Percentiles rank a stretch among this genome's conserved stretches.
phyloP scores from a whole-genome alignment of 2,113 vertebrate species.

The Lagenorhynchus albirostris region DNA sequence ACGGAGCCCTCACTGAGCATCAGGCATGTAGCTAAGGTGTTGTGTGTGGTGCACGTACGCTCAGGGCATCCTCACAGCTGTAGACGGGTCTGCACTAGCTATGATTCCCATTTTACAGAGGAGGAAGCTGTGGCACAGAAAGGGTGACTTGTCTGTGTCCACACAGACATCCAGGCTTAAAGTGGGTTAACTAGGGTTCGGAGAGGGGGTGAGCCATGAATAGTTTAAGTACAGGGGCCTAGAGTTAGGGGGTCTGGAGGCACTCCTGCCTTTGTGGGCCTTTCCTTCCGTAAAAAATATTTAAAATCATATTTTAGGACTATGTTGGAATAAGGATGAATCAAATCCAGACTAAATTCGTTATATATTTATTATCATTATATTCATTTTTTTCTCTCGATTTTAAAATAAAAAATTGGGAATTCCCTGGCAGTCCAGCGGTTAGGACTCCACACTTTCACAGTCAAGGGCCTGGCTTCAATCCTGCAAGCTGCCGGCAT shows the following conservation, averaged over 20 bases:
- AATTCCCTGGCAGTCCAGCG: no score
- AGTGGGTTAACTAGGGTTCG: background rate
- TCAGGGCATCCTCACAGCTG: background rate
- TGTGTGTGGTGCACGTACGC: rapidly evolving
- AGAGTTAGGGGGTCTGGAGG: background rate
- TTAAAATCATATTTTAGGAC: background rate
- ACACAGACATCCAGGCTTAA: background rate
- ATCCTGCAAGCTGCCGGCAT: no score
- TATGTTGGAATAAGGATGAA: background rate
- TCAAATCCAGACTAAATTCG: background rate
- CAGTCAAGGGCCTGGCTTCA: no score
- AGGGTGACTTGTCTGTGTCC: background rate
- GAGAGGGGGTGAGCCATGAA: background rate
- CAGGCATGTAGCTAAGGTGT: rapidly evolving
- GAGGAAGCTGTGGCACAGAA: background rate
- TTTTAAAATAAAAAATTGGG: no score
- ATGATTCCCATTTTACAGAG: background rate
- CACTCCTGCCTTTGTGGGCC: background rate
- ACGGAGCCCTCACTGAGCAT: rapidly evolving
- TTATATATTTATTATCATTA: background rate
- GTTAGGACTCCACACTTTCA: no score
- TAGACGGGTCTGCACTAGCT: no score
- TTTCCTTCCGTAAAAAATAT: background rate
- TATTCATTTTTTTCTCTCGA: background rate
- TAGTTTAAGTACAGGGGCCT: background rate